Conservation (phyloP, 2,113 vertebrate genomes). For the Clarias magur region DNA sequence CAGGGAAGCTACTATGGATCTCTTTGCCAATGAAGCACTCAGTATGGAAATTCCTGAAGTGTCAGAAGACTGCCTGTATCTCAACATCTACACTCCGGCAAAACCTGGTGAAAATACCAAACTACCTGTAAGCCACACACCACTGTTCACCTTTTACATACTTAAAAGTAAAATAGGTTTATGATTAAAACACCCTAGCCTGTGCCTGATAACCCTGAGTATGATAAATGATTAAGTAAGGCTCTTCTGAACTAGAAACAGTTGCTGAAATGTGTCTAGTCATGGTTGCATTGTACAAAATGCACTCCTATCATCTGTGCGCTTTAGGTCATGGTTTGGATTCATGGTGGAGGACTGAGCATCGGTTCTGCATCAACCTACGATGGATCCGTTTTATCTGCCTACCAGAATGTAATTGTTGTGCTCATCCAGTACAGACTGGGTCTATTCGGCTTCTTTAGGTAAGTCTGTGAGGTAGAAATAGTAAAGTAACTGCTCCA, state of each 20-base stretch:
- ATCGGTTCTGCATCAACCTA: slow-evolving; percentile 66
- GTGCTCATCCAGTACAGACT: slow-evolving; percentile 83
- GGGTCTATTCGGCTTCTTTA: slow-evolving; percentile 80
- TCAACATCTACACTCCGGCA: slow-evolving; percentile 73
- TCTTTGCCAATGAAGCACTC: background rate
- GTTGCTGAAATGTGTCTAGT: background rate
- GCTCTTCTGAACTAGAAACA: background rate
- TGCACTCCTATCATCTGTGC: background rate
- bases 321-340: slow-evolving; percentile 86
- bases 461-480: slow-evolving; percentile 62
- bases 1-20: rapidly evolving
- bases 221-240: background rate
- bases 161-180: background rate
- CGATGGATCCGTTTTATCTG: slow-evolving; percentile 80
- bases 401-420: slow-evolving; percentile 80
- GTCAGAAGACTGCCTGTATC: slow-evolving; percentile 77
- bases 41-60: slow-evolving; percentile 55
- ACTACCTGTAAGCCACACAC: too few relatives aligned
- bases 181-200: background rate
- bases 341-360: slow-evolving; percentile 79
- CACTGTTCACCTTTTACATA: background rate
- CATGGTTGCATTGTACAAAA: slow-evolving; percentile 4
- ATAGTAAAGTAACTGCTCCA: background rate
- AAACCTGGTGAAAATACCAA: slow-evolving; percentile 58
- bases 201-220: background rate